Percentiles rank a stretch among this genome's conserved stretches.
phyloP scores from a whole-genome alignment of 2,113 vertebrate genomes.

The Aptenodytes forsteri region DNA sequence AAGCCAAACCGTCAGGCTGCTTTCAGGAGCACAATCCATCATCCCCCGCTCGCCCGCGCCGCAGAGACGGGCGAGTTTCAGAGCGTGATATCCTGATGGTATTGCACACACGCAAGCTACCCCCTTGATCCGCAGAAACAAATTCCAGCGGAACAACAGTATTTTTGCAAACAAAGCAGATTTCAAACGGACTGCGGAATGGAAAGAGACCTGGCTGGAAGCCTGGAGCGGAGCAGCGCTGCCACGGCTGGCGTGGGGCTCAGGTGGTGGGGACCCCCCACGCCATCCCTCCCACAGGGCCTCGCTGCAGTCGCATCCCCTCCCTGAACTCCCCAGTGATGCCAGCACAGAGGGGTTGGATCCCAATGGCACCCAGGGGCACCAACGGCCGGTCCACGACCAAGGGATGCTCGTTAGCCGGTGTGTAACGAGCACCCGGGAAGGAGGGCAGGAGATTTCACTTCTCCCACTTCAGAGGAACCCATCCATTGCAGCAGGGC shows the following conservation, averaged over 20 bases:
- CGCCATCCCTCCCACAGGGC: accelerated
- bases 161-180: not conserved
- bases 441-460: not conserved
- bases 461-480: not conserved
- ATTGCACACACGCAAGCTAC: too few species aligned
- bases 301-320: accelerated
- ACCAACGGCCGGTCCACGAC: accelerated
- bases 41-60: not conserved
- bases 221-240: not conserved
- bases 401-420: accelerated
- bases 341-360: not conserved
- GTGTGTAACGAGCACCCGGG: not conserved
- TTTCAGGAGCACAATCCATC: not conserved
- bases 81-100: accelerated
- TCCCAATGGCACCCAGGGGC: accelerated
- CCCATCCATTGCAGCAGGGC: not conserved
- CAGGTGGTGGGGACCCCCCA: not conserved
- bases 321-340: not conserved
- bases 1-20: not conserved
- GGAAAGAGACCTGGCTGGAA: not conserved
- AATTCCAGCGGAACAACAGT: not conserved
- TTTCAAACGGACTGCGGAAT: not conserved
- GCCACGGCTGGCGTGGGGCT: not conserved
- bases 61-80: accelerated
- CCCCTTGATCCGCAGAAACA: not conserved